Base-by-base conservation (phyloP, 2,797 vertebrate genomes). In the Sebastes itinus region DNA sequence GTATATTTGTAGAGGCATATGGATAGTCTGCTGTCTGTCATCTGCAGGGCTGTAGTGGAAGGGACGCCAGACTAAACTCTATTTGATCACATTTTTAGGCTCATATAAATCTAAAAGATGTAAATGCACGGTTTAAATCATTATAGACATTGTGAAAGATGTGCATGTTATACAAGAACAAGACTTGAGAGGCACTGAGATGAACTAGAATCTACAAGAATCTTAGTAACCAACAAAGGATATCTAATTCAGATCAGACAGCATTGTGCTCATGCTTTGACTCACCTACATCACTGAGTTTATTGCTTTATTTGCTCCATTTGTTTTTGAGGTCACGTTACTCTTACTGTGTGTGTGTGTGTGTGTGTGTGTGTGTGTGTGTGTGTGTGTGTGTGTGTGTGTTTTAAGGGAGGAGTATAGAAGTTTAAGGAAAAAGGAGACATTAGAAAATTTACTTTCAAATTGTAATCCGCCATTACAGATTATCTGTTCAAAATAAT, bases 1-100 rank as follows among this genome's bases (percentile, higher is more conserved):
- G 81, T 32, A 10, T 72, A 71, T 86, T 81, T 87, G 75, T 46
- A 20, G 63, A 68, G 67, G 71, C 56, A 67, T 66, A 62, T 68
- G 33, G 62, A 60, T 71, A 32, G 68, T 49, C n/a, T 49, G 25
- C 20, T 70, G 76, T 83, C 70, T 20, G 2, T 82, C 76, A 2
- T 56, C 52, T 58, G 59, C 68, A 66, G 22, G 25, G 23, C 2
- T 75, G 72, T 18, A 38, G 11, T 27, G 14, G 54, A 58, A 54
- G 33, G 35, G 62, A 64, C 33, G 32, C 64, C 35, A 61, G 54
- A 30, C 52, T 38, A 38, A 42, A 62, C 23, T 62, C 6, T 11
- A 32, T 56, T 28, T 13, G 4, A 42, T 63, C 38, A 28, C 16
- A 49, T 59, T 65, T 55, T 22, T 11, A 7, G 14, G 23, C 42